phyloP scores from a whole-genome alignment of 2,888 invertebrate genomes.

The Hoplodrina blanda region DNA sequence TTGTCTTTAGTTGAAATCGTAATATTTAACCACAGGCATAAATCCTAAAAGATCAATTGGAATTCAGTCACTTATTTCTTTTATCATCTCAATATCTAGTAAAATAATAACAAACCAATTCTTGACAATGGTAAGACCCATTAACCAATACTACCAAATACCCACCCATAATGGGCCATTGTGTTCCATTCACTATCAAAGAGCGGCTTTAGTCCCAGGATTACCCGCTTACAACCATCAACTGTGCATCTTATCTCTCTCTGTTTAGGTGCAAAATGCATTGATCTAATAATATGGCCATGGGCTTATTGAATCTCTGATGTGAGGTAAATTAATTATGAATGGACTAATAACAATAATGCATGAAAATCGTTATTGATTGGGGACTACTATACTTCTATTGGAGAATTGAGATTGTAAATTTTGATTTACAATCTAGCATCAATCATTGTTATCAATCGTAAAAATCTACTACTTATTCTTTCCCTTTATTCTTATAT shows the following conservation, averaged over 20 bases:
- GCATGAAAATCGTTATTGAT: background rate
- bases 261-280: background rate
- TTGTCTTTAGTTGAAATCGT: no score
- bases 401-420: background rate
- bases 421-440: no score
- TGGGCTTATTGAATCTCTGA: background rate
- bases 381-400: background rate
- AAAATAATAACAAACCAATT: no score
- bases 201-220: background rate
- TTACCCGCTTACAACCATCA: no score
- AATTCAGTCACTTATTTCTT: background rate
- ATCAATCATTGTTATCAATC: no score
- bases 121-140: no score
- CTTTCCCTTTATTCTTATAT: no score
- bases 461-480: no score
- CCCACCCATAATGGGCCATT: background rate
- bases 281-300: background rate
- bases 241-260: background rate
- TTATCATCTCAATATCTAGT: no score
- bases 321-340: background rate
- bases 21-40: no score
- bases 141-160: no score
- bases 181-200: background rate
- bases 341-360: background rate
- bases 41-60: no score